Base-by-base conservation (phyloP, 2,113 vertebrate species). In the Australoheros scitulus region DNA sequence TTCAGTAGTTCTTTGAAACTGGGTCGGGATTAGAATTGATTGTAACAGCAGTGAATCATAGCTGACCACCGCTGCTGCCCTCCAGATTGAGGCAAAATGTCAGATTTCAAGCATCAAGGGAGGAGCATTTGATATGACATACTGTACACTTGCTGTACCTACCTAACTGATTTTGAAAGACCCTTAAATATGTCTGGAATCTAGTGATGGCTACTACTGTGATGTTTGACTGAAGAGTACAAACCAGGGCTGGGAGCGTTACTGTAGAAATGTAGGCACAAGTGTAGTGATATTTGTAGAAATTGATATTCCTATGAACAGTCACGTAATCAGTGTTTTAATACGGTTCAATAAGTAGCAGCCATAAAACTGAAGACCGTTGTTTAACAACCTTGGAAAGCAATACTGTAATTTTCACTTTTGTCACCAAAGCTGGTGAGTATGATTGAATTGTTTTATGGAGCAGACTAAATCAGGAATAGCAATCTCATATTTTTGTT, bases 361-460 rank as follows among this genome's bases (percentile, higher is more conserved):
- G 68, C 15, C 22, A n/a, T 36, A 50, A n/a, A 61, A 11, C 7
- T 63, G 75, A 14, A 61, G 43, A 50, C 18, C 83, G 43, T 9
- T 82, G 18, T 65, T 43, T 76, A 60, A 78, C 56, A 76, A 32
- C 22, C 26, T 43, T 1, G 1, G 70, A 77, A 80, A 78, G 52
- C 20, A 82, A 17, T 32, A 63, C 81, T 89, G 43, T 47, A 55
- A 34, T 89, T 89, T 79, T 81, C 77, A 52, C 57, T 17, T 84
- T 79, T 83, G 78, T 70, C 50, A 32, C 63, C 20, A 77, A 87
- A 34, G 59, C 63, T 83, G 34, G 60, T 65, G 32, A 43, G 17
- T 47, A 34, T 65, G 68, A 82, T 80, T 80, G 17, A 13, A 70
- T 90, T 83, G 75, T 5, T 11, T 60, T 60, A 74, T 20, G 78